phyloP scores from a whole-genome alignment of 1,140 invertebrate genomes.

The Linepithema humile region DNA sequence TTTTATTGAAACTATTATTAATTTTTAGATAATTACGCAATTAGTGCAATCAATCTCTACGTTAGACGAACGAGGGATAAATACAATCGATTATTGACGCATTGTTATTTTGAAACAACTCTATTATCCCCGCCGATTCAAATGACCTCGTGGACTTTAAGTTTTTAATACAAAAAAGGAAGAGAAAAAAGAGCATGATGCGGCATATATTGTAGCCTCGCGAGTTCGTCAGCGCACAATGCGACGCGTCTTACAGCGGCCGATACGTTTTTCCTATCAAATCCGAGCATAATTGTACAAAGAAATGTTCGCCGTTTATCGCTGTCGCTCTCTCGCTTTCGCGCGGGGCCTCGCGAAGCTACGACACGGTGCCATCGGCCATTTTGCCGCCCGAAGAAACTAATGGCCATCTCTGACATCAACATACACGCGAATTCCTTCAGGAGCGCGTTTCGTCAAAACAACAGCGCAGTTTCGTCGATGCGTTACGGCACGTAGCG shows the following conservation, averaged over 20 bases:
- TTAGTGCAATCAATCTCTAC: too few relatives aligned
- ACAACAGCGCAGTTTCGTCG: constrained; percentile 33
- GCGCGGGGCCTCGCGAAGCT: background rate
- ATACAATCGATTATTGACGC: too few relatives aligned
- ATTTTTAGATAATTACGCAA: too few relatives aligned
- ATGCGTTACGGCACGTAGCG: background rate
- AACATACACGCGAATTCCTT: background rate
- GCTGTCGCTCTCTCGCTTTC: background rate
- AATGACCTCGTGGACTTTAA: too few relatives aligned
- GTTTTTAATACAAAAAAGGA: too few relatives aligned
- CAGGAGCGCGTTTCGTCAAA: background rate
- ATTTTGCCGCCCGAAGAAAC: constrained; percentile 16
- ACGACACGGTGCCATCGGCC: constrained; percentile 10
- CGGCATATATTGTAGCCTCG: background rate
- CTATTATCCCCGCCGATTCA: too few relatives aligned
- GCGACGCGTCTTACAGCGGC: background rate
- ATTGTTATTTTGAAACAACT: too few relatives aligned
- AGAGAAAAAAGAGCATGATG: background rate
- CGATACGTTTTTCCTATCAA: background rate
- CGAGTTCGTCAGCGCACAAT: background rate
- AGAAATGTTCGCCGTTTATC: background rate
- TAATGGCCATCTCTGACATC: constrained; percentile 13
- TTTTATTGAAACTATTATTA: too few relatives aligned
- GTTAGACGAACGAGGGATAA: too few relatives aligned
- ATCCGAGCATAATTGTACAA: background rate